A percentile compares a stretch with the other conserved stretches of the same genome.
These are phyloP conservation scores for Xestobium rufovillosum DNA, from an alignment of 2,888 invertebrate genomes.

Conservation along the genomic window DNA sequence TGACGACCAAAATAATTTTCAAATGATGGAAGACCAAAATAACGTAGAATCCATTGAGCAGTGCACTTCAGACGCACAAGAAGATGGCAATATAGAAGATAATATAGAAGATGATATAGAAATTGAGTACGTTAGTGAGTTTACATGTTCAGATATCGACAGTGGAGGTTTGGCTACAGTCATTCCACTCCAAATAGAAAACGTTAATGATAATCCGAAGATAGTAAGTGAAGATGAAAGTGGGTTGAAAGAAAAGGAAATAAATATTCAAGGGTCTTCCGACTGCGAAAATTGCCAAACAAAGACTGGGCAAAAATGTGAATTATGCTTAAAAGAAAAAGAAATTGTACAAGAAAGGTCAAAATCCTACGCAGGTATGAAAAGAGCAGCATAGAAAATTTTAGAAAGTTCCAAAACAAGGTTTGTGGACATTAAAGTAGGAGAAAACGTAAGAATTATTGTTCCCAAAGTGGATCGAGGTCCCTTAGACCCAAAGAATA, in stretches of 20 bases:
- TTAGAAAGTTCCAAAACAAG: conserved; percentile 9
- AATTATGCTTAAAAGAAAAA: conserved; percentile 11
- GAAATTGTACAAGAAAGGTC: too few species aligned
- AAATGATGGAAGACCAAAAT: too few species aligned
- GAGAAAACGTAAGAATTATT: too few species aligned
- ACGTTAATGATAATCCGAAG: background rate
- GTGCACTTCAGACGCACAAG: too few species aligned
- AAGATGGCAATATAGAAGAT: too few species aligned
- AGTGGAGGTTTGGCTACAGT: too few species aligned
- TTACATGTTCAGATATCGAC: too few species aligned
- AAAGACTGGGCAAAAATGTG: conserved; percentile 1
- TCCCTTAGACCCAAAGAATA: conserved; percentile 14
- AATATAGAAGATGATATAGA: too few species aligned
- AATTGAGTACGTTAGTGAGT: too few species aligned
- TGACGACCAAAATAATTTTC: too few species aligned
- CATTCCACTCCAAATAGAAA: too few species aligned
- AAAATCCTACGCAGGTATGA: conserved; percentile 14
- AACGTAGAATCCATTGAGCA: too few species aligned
- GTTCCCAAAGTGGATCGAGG: conserved; percentile 14
- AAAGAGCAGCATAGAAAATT: conserved; percentile 16
- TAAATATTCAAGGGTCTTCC: background rate
- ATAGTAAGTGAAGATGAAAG: background rate
- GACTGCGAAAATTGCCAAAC: background rate
- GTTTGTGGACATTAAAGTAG: background rate
- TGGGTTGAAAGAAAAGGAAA: conserved; percentile 1